Conservation (phyloP, 2,888 invertebrate genomes). For the Acleris literana region DNA sequence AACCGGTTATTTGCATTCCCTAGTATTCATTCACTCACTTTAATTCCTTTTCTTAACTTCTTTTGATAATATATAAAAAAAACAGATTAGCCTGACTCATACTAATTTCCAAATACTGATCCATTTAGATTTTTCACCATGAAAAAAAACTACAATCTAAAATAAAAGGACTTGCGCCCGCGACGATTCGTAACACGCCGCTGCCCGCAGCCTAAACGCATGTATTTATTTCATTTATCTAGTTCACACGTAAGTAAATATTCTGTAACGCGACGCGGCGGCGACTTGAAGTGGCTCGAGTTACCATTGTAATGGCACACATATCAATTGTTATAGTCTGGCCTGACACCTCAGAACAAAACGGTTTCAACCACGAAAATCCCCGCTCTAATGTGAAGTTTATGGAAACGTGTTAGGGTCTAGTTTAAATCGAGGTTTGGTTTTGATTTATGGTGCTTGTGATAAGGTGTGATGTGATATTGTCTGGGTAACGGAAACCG, state of each 20-base stretch:
- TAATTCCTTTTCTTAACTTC: too few species aligned
- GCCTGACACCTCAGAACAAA: neutral
- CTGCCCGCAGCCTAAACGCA: slow-evolving; percentile 15
- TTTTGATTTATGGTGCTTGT: neutral
- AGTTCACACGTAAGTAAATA: slow-evolving; percentile 28
- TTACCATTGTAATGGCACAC: slow-evolving; percentile 14
- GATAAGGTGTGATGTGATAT: neutral
- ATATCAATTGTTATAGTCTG: slow-evolving; percentile 15
- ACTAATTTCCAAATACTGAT: too few species aligned
- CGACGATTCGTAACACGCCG: slow-evolving; percentile 2
- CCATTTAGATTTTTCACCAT: too few species aligned
- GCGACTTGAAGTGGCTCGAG: slow-evolving; percentile 12
- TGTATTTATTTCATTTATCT: slow-evolving; percentile 19
- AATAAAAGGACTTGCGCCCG: neutral
- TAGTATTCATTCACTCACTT: too few species aligned
- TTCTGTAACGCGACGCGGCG: slow-evolving; percentile 13
- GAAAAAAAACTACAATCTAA: neutral
- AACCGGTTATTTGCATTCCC: too few species aligned
- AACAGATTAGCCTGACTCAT: too few species aligned
- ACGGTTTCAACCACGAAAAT: neutral
- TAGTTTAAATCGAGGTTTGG: neutral
- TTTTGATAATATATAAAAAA: too few species aligned
- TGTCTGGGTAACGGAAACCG: slow-evolving; percentile 12
- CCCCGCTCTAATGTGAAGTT: neutral
- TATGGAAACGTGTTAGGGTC: neutral